Base-by-base conservation (phyloP, 2,888 invertebrate genomes). In the Chloromyia formosa region DNA sequence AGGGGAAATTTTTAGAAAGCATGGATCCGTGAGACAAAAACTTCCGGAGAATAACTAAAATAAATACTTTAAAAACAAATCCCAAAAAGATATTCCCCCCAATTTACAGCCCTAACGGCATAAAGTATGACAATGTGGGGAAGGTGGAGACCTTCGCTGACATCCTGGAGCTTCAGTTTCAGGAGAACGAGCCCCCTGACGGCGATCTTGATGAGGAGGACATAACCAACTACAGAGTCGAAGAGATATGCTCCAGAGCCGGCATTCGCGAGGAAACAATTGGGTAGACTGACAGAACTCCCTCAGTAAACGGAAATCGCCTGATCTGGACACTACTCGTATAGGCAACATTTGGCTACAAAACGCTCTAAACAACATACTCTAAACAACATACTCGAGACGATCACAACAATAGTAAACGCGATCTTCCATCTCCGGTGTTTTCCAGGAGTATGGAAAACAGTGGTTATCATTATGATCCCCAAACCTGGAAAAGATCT, bases 401-500 rank as follows among this genome's bases (percentile, higher is more conserved):
- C n/a, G n/a, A n/a, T n/a, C n/a, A 12, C 12, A 12, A 12, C 5
- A 12, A 12, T 12, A 5, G 12, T 42, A 5, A 9, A 5, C 42
- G 12, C 42, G 5, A 42, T 42, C 12, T 42, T 42, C 42, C 45
- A 66, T 18, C 20, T 49, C 3, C 22, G 18, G 20, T 22, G n/a
- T n/a, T n/a, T n/a, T n/a, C n/a, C n/a, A n/a, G n/a, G n/a, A n/a
- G n/a, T n/a, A n/a, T n/a, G n/a, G n/a, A n/a, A n/a, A n/a, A n/a
- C n/a, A n/a, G n/a, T n/a, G n/a, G n/a, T n/a, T n/a, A n/a, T n/a
- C n/a, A n/a, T 66, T 14, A 23, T 66, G 9, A n/a, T 66, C 18
- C 66, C 66, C 5, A 66, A 66, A 66, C 66, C 66, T 45, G 66
- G 66, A 10, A 66, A 66, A 49, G 45, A 66, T 22, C 45, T 20